Evolutionary conservation across 2,113 vertebrate genomes (phyloP), one percentile per base, ranked within the genome.

Genomic region (Chaenogobius annularis): DNA sequence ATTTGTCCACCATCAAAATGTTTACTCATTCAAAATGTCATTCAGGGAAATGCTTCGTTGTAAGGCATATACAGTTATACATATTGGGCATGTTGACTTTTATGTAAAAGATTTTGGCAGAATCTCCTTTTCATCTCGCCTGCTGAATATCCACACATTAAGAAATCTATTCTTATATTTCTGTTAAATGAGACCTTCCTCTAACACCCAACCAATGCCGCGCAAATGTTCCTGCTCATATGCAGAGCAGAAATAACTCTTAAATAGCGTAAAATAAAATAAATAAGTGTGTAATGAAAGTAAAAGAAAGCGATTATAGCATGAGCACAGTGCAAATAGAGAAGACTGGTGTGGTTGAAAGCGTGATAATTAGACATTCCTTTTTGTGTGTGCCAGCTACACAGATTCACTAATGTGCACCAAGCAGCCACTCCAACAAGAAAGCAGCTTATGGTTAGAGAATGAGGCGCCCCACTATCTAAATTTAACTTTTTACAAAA

Each of bases 351-450:
- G 84, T 20, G 73, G 75, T 67, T 87, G 86, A 88, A 86, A 85
- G 89, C 83, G 64, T 89, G 86, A 85, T 90, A 91, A 92, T 91
- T 88, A 90, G 77, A 86, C 86, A 87, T 85, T 90, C 83, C 87
- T 90, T 88, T 91, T 83, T 88, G 73, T 11, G 77, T 22, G 80
- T 73, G 89, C 89, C 91, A 90, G 83, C 79, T 82, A 84, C 82
- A 83, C 81, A 81, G 87, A 86, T 86, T 73, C 80, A 73, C 72
- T 86, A 77, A 87, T 86, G 85, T 88, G 75, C 82, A 81, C 70
- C 50, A 69, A 82, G 69, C 71, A 74, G 78, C 75, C 68, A 58
- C 70, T 81, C 68, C n/a, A 78, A 58, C 78, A 75, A 81, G 63
- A 47, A 55, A 74, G 77, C 67, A 77, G 83, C 79, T 80, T 63